Evolutionary conservation across 2,888 invertebrate species (phyloP).

Genomic region (Ormyrus rosae): DNA sequence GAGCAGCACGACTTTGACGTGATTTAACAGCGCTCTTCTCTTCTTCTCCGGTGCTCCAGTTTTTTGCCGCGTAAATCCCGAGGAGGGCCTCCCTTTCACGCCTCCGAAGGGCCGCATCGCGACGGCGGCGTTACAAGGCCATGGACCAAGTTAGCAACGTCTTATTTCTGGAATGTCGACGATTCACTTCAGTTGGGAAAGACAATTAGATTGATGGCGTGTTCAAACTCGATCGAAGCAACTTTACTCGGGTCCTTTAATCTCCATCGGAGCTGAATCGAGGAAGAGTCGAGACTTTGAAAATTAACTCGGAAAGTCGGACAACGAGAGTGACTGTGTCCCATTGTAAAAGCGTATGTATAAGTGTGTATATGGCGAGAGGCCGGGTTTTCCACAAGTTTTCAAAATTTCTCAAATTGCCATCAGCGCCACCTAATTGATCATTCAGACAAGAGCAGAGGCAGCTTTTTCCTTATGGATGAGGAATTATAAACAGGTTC

Average conservation of each 20-base stretch:
- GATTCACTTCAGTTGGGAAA: not conserved
- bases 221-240: slow-evolving; percentile 36
- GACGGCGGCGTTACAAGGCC: not conserved
- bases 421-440: not conserved
- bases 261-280: slow-evolving; percentile 43
- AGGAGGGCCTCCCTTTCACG: too few relatives aligned
- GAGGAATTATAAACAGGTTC: not conserved
- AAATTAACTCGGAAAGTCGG: slow-evolving; percentile 62
- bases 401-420: slow-evolving; percentile 36
- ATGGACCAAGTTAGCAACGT: not conserved
- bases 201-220: slow-evolving; percentile 38
- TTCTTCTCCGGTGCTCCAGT: slow-evolving; percentile 1
- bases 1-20: slow-evolving; percentile 2
- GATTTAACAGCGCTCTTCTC: slow-evolving; percentile 6
- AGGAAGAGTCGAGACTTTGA: not conserved
- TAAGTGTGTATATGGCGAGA: not conserved
- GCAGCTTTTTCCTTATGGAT: not conserved
- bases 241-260: slow-evolving; percentile 45
- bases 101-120: too few relatives aligned
- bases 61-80: slow-evolving; percentile 11
- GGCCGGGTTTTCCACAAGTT: slow-evolving; percentile 2
- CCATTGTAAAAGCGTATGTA: slow-evolving; percentile 4
- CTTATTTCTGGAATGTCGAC: slow-evolving; percentile 8
- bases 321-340: slow-evolving; percentile 38
- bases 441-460: not conserved